Conservation (phyloP, 2,113 vertebrate species). For the Colinus virginianus region DNA sequence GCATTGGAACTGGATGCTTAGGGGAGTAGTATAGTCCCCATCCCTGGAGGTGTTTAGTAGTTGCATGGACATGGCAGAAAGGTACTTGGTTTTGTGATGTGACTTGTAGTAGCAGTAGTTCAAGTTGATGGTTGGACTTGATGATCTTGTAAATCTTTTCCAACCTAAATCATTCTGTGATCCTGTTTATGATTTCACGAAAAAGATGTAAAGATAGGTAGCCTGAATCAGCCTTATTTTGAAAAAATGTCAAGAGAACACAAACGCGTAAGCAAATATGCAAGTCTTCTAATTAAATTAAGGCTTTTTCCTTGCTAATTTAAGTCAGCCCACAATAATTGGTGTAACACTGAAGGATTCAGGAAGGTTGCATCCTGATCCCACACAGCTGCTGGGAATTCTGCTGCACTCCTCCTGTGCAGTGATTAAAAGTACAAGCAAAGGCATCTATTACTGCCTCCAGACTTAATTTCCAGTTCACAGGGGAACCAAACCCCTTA, state of each 20-base stretch:
- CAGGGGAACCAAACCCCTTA: background rate
- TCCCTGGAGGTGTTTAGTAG: background rate
- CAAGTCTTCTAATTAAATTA: background rate
- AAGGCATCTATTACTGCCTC: background rate
- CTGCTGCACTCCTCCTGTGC: background rate
- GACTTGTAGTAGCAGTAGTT: background rate
- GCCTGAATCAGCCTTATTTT: background rate
- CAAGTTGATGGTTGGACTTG: background rate
- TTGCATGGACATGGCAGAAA: background rate
- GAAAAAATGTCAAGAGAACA: background rate
- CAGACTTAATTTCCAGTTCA: background rate
- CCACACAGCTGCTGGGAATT: background rate
- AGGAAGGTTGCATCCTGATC: background rate
- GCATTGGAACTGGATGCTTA: background rate
- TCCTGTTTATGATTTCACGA: background rate
- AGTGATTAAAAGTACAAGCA: background rate
- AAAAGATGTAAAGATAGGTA: background rate
- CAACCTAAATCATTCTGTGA: background rate
- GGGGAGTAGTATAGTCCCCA: background rate
- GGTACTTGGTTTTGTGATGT: background rate
- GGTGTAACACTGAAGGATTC: background rate
- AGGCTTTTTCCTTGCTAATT: background rate
- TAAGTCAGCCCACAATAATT: background rate
- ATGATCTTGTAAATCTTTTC: background rate
- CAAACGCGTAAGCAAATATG: background rate